Evolutionary conservation across 2,113 vertebrate genomes (phyloP), one percentile per base, ranked within the genome.

Genomic region (Rutilus rutilus): DNA sequence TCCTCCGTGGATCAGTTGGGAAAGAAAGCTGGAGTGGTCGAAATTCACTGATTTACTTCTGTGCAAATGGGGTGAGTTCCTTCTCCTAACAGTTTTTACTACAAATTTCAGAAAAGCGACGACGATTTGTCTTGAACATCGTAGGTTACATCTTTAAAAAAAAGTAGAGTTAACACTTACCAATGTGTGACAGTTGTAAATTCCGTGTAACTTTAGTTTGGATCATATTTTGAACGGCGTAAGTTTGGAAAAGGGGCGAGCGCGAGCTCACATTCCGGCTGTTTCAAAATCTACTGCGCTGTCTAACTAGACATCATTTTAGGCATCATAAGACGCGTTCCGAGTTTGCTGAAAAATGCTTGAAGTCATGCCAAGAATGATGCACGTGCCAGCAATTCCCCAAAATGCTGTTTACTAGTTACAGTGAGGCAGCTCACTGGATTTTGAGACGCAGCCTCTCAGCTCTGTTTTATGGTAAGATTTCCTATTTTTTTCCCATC

Each of bases 21-120:
- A 27, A 85, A 36, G 7, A 42, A 45, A 39, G 17, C 45, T 62
- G 59, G 67, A 73, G 50, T 7, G 81, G 5, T 57, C 15, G 23
- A 19, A 57, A 47, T 67, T 30, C 42, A 30, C 78, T 67, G 47
- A 83, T 36, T 60, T 50, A 62, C 57, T 82, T 65, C 33, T 36
- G 57, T 64, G 52, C 74, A 84, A 85, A 89, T 89, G 88, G 88
- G 88, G 88, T 89, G 60, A 89, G 88, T 89, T 73, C 33, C 10
- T 78, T n/a, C 30, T 73, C 5, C 21, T n/a, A 25, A 54, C 25
- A 11, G 21, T 19, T 80, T 33, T 42, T 15, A 19, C 33, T 60
- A 10, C 21, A 6, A 19, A 54, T 45, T 12, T n/a, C 19, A 47
- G 42, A 42, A 83, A 57, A n/a, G 6, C 65, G 47, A 83, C 65